Evolutionary conservation across 2,113 vertebrate genomes (phyloP).

Genomic region (Myocastor coypus): DNA sequence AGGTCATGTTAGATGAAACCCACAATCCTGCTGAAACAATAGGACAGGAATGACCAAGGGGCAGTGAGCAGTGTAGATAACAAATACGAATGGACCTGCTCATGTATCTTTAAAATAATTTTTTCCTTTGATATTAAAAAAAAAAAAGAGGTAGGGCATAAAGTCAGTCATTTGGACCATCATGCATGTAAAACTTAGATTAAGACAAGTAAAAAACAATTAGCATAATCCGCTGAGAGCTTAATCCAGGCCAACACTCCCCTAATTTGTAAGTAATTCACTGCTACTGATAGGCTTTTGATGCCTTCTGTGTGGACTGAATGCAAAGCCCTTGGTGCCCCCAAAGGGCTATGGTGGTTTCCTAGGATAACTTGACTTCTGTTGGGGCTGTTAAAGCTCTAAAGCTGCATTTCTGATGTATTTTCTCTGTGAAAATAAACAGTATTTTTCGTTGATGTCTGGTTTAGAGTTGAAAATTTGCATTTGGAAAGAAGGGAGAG

Average conservation of each 20-base stretch:
- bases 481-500: background rate
- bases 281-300: background rate
- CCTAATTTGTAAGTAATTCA: constrained; percentile 53
- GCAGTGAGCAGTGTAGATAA: background rate
- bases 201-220: constrained; percentile 47
- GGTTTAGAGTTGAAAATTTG: background rate
- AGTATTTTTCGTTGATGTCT: background rate
- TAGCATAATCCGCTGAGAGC: background rate
- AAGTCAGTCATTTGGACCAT: constrained; percentile 47
- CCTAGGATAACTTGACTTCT: background rate
- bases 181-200: constrained; percentile 29
- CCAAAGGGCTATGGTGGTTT: background rate
- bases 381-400: background rate
- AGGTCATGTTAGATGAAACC: background rate
- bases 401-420: constrained; percentile 24
- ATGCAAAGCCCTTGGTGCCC: background rate
- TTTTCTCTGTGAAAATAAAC: constrained; percentile 49
- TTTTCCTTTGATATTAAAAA: constrained; percentile 27
- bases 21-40: background rate
- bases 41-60: background rate
- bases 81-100: background rate
- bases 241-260: constrained; percentile 21
- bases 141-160: background rate
- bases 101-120: constrained; percentile 20
- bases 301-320: background rate